phyloP scores from a whole-genome alignment of 2,113 vertebrate species.

The Hypomesus transpacificus region DNA sequence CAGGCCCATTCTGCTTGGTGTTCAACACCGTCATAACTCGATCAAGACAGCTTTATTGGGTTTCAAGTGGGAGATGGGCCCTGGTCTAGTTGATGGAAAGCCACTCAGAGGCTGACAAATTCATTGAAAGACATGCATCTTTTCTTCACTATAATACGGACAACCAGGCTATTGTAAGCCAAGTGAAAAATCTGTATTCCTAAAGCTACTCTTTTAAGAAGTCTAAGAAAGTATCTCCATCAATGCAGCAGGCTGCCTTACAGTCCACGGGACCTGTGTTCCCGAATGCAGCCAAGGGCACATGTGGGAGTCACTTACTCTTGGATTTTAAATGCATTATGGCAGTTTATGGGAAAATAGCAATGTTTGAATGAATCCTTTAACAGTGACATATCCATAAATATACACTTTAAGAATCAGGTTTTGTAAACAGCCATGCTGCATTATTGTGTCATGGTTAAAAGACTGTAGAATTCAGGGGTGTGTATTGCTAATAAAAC shows the following conservation, averaged over 20 bases:
- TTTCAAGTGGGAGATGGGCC: neutral
- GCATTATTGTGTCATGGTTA: neutral
- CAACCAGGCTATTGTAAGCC: neutral
- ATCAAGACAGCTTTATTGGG: neutral
- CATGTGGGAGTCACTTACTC: neutral
- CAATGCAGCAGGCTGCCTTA: neutral
- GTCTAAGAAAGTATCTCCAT: neutral
- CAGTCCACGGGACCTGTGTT: neutral
- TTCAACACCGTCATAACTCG: neutral
- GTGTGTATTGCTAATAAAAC: too few species aligned
- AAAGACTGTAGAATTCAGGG: neutral
- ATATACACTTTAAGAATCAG: neutral
- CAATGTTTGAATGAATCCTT: neutral
- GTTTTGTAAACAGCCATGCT: neutral
- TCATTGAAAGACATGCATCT: neutral
- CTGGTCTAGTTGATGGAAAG: neutral
- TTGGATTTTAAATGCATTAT: neutral
- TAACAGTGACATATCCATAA: neutral
- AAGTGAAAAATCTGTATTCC: neutral
- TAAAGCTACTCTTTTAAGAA: neutral
- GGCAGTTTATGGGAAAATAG: neutral
- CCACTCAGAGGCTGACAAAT: neutral
- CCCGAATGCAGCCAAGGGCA: neutral
- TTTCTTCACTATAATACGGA: neutral
- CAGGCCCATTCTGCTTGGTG: neutral